Base-by-base conservation (phyloP, 2,888 invertebrate genomes). In the Nemotelus pantherinus region DNA sequence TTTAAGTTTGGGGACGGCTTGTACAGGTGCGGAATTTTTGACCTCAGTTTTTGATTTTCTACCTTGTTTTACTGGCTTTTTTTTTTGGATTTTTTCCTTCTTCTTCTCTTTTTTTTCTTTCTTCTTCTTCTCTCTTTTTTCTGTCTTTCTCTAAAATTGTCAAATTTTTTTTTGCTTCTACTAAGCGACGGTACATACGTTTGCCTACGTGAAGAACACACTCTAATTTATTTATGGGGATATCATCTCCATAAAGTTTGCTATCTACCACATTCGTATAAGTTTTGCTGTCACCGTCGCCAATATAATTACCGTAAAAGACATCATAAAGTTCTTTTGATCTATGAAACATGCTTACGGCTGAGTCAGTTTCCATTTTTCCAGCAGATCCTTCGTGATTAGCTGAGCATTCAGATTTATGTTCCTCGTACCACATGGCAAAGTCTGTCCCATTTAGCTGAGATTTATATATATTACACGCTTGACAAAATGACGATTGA, bases 391-490 rank as follows among this genome's bases (percentile, higher is more conserved):
- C 63, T 25, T 63, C 63, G 63, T 63, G 63, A 63, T 63, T 63
- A 39, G 63, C 41, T 43, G 39, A 41, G 41, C 41, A 63, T 63
- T 63, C 63, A 63, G 63, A 43, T 63, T 63, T 63, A 63, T 63
- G 39, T 39, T 63, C 63, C 43, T 63, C 63, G 63, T 63, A 63
- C 43, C 41, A 63, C 63, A 63, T 63, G 63, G 63, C 39, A 41
- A 58, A 58, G 3, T 58, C 58, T n/a, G 58, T 9, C 58, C n/a
- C 58, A n/a, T 25, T 58, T 58, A 58, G 63, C 63, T 63, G 63
- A 63, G 43, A 63, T 63, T 63, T 63, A 63, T 63, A 9, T 63
- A 63, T 58, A 58, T 58, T 58, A 58, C 58, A 58, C 58, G 58
- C 58, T 58, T 58, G 7, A 58, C 63, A 63, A 63, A 63, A 63